Evolutionary conservation across 2,113 vertebrate genomes (phyloP).

Genomic region (Antechinus stuartii): DNA sequence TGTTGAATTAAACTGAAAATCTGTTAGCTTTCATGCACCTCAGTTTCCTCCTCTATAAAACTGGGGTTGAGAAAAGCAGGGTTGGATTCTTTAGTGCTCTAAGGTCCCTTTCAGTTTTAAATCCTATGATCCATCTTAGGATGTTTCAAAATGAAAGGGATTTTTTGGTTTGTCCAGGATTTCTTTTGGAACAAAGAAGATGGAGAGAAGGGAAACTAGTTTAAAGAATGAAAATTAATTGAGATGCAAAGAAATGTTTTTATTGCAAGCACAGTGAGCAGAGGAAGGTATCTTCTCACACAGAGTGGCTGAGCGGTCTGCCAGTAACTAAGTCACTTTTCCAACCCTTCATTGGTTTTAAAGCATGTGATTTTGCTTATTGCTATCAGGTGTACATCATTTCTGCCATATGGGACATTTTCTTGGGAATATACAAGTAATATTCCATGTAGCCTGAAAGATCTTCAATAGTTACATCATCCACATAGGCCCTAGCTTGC

Average conservation of each 20-base stretch:
- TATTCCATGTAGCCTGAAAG: conserved; percentile 98
- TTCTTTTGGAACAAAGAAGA: conserved; percentile 14
- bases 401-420: conserved; percentile 99
- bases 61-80: not conserved
- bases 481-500: conserved; percentile 94
- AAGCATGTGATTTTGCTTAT: conserved; percentile 32
- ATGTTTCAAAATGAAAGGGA: conserved; percentile 48
- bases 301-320: conserved; percentile 72
- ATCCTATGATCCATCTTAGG: conserved; percentile 13
- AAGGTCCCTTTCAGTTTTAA: not conserved
- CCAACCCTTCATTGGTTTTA: conserved; percentile 76
- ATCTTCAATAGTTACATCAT: conserved; percentile 99
- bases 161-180: conserved; percentile 48
- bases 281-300: conserved; percentile 74
- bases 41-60: not conserved
- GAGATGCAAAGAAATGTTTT: conserved; percentile 83
- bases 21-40: not conserved
- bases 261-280: conserved; percentile 87
- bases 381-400: conserved; percentile 98
- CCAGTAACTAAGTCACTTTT: conserved; percentile 69
- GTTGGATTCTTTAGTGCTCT: not conserved
- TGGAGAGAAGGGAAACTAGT: conserved; percentile 53
- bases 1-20: not conserved
- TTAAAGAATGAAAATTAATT: conserved; percentile 79
- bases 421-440: conserved; percentile 98